A percentile compares a stretch with the other conserved stretches of the same genome.
These are phyloP conservation scores for Pseudonaja textilis DNA, from an alignment of 2,113 vertebrate genomes.

Conservation along the genomic window DNA sequence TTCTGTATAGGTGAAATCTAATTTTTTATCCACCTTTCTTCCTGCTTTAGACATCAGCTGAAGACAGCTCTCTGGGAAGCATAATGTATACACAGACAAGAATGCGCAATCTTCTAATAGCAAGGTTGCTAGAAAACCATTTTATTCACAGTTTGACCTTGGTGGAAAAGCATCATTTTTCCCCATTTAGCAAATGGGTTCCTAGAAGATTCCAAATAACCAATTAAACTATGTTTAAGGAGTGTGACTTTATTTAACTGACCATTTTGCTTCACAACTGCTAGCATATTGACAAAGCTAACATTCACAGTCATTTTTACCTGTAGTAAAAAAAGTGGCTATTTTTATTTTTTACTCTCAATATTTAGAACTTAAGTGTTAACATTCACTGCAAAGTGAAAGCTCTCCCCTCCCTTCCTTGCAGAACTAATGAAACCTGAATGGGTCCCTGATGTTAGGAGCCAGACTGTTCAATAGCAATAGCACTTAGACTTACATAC, in stretches of 20 bases:
- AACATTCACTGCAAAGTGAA: neutral
- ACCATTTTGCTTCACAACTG: neutral
- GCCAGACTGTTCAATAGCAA: neutral
- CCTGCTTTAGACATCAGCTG: conserved; percentile 60
- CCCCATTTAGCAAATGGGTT: conserved; percentile 38
- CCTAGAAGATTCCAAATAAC: conserved; percentile 55
- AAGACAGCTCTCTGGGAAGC: conserved; percentile 57
- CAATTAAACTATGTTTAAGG: conserved; percentile 11
- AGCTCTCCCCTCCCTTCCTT: neutral
- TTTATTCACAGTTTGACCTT: conserved; percentile 48
- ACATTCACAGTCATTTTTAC: conserved; percentile 4
- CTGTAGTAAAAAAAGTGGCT: neutral
- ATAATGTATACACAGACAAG: conserved; percentile 50
- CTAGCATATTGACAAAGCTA: neutral
- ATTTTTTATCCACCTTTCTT: conserved; percentile 60
- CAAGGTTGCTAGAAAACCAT: conserved; percentile 43
- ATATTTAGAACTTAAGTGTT: neutral
- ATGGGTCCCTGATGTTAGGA: neutral
- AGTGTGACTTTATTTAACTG: neutral
- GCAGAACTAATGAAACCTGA: neutral
- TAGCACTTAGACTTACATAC: no score
- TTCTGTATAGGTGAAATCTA: conserved; percentile 65
- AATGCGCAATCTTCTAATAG: conserved; percentile 50
- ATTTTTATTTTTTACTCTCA: conserved; percentile 5
- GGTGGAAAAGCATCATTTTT: conserved; percentile 49